Evolutionary conservation across 2,797 vertebrate species (phyloP).

Genomic region (Muraenolepis orangiensis): DNA sequence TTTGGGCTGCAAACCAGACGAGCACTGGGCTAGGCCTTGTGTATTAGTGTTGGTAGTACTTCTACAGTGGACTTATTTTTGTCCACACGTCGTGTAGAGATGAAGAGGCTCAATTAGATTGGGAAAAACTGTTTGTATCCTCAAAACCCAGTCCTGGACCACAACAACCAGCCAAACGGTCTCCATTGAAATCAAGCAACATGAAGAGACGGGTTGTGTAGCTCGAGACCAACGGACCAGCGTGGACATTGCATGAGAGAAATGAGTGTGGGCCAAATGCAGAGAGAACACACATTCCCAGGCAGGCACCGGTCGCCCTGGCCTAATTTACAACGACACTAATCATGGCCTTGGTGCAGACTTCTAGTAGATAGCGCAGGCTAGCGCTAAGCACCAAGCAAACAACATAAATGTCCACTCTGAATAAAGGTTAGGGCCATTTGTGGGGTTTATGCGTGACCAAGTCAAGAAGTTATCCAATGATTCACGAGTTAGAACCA

Average conservation of each 20-base stretch:
- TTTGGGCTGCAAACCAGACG: too few relatives aligned
- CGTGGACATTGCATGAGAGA: not conserved
- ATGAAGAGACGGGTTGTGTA: not conserved
- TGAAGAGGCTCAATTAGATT: not conserved
- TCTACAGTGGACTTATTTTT: not conserved
- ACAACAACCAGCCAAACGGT: not conserved
- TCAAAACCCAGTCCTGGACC: not conserved
- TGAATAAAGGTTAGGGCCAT: not conserved
- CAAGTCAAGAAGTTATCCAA: not conserved
- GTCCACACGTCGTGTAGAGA: too few relatives aligned
- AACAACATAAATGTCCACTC: not conserved
- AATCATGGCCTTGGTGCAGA: not conserved
- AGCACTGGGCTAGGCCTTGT: too few relatives aligned
- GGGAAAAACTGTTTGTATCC: not conserved
- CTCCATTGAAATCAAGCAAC: not conserved
- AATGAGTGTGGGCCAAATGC: slow-evolving; percentile 1
- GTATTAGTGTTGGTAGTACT: not conserved
- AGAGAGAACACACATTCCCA: not conserved
- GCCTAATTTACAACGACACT: not conserved
- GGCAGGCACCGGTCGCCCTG: not conserved
- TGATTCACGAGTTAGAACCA: not conserved
- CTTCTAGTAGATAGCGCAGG: not conserved
- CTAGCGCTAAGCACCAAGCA: not conserved
- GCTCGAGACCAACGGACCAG: not conserved
- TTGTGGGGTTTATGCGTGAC: not conserved